Conservation (phyloP, 2,888 invertebrate species). For the Prostheceraeus crozeri region DNA sequence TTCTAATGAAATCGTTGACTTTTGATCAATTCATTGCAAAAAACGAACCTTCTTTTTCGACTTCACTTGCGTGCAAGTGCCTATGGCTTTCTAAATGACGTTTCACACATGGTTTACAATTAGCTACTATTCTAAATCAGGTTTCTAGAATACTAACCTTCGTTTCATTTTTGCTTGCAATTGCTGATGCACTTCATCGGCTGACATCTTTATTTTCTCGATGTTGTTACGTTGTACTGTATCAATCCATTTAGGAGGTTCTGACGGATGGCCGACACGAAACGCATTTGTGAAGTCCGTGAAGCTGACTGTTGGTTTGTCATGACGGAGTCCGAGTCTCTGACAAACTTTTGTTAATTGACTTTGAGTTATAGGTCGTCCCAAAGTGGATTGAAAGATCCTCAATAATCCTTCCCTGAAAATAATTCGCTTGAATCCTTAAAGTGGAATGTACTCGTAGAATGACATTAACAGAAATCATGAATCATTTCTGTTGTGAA, state of each 20-base stretch:
- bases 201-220: slow-evolving; percentile 47
- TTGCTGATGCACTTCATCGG: slow-evolving; percentile 50
- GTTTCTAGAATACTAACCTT: too few relatives aligned
- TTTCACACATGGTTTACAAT: too few relatives aligned
- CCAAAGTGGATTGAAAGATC: slow-evolving; percentile 48
- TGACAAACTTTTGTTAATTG: slow-evolving; percentile 47
- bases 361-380: slow-evolving; percentile 45
- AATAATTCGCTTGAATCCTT: too few relatives aligned
- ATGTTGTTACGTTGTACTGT: slow-evolving; percentile 47
- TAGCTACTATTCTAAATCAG: too few relatives aligned
- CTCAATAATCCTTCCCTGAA: slow-evolving; percentile 51
- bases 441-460: too few relatives aligned
- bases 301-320: slow-evolving; percentile 47
- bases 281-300: slow-evolving; percentile 52
- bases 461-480: too few relatives aligned
- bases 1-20: too few relatives aligned
- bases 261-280: slow-evolving; percentile 43
- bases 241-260: slow-evolving; percentile 53
- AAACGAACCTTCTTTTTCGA: too few relatives aligned
- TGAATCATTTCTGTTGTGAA: too few relatives aligned
- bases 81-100: too few relatives aligned
- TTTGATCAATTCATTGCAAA: too few relatives aligned
- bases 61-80: too few relatives aligned
- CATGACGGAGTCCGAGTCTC: slow-evolving; percentile 45
- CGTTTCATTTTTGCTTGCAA: slow-evolving; percentile 53